Conservation (phyloP, 1,140 invertebrate species). For the Saxidomus purpurata region DNA sequence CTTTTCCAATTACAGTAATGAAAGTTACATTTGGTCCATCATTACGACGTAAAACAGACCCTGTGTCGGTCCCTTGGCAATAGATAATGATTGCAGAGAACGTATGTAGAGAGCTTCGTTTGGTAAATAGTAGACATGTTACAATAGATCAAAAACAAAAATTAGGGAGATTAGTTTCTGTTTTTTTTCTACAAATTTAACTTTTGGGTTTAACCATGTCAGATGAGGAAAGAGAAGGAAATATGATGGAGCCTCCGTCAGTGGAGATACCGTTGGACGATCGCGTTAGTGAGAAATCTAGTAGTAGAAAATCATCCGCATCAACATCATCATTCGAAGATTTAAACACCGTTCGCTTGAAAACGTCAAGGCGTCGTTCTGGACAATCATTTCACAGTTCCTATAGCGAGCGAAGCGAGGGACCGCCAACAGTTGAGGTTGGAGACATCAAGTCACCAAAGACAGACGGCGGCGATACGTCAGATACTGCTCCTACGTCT, state of each 20-base stretch:
- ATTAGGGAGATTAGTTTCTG: constrained; percentile 2
- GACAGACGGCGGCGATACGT: background rate
- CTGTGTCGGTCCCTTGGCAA: background rate
- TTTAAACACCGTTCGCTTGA: constrained; percentile 9
- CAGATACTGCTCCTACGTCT: background rate
- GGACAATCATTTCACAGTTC: constrained; percentile 21
- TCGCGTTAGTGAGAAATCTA: background rate
- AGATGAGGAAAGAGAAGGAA: background rate
- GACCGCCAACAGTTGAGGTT: constrained; percentile 4
- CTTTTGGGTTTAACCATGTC: constrained; percentile 33
- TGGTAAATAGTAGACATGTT: background rate
- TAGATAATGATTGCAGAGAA: background rate
- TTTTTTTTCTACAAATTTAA: background rate
- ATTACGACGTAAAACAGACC: constrained; percentile 26
- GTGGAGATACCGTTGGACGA: constrained; percentile 62
- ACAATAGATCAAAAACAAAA: constrained; percentile 45
- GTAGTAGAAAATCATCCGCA: constrained; percentile 43
- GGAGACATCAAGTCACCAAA: background rate
- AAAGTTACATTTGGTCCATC: constrained; percentile 1
- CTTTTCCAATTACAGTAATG: constrained; percentile 37
- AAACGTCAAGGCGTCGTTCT: background rate
- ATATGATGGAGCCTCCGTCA: background rate
- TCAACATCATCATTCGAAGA: constrained; percentile 65
- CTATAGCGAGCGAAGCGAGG: background rate
- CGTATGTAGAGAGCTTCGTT: background rate